A percentile compares a stretch with the other conserved stretches of the same genome.
phyloP scores from a whole-genome alignment of 2,797 vertebrate genomes.

The Characodon lateralis region DNA sequence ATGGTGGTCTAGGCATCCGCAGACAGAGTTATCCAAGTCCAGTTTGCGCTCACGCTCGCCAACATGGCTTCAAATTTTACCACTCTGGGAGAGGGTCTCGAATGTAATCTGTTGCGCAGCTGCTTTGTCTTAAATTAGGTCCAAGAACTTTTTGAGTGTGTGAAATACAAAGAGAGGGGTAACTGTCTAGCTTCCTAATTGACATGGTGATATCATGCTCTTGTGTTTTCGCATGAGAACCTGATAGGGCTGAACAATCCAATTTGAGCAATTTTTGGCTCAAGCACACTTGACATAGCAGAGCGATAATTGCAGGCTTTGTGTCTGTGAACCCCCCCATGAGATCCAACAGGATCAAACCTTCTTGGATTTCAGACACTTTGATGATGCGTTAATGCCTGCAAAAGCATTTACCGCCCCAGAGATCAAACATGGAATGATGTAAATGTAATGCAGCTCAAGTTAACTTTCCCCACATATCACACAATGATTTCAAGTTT shows the following conservation, averaged over 20 bases:
- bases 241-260: conserved; percentile 71
- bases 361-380: conserved; percentile 66
- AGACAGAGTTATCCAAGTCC: too few relatives aligned
- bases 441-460: conserved; percentile 58
- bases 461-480: conserved; percentile 54
- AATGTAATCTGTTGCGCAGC: too few relatives aligned
- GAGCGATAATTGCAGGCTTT: conserved; percentile 77
- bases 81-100: too few relatives aligned
- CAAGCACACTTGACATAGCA: conserved; percentile 74
- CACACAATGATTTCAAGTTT: conserved; percentile 50
- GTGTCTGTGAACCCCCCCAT: conserved; percentile 61
- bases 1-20: too few relatives aligned
- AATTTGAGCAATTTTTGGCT: conserved; percentile 75
- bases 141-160: conserved; percentile 30
- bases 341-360: conserved; percentile 67
- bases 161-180: conserved; percentile 12
- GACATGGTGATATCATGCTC: conserved; percentile 71
- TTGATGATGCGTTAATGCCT: conserved; percentile 75
- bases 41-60: too few relatives aligned
- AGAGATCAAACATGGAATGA: conserved; percentile 70
- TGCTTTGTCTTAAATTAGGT: conserved; percentile 29
- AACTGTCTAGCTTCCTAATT: conserved; percentile 44
- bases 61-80: too few relatives aligned
- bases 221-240: conserved; percentile 77
- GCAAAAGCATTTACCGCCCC: conserved; percentile 72